phyloP scores from a whole-genome alignment of 2,113 vertebrate species.

The Speoplatyrhinus poulsoni region DNA sequence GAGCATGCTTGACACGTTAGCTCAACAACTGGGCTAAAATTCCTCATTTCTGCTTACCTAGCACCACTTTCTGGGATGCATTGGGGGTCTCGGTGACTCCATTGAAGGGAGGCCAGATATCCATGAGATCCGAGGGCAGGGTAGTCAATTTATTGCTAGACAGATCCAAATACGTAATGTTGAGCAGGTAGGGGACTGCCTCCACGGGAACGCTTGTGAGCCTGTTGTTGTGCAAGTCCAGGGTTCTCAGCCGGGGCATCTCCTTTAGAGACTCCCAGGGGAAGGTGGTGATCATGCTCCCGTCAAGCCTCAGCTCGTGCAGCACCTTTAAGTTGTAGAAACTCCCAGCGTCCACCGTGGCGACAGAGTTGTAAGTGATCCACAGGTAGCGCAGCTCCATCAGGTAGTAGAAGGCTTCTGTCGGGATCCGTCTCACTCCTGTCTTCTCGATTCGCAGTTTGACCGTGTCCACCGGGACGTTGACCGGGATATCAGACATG shows the following conservation, averaged over 20 bases:
- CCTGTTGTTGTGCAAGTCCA: constrained; percentile 94
- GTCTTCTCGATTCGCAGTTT: constrained; percentile 96
- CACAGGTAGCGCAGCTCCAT: constrained; percentile 89
- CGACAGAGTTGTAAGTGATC: constrained; percentile 90
- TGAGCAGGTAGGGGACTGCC: constrained; percentile 80
- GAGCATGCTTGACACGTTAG: no score
- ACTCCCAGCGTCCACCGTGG: constrained; percentile 82
- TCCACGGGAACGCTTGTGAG: constrained; percentile 79
- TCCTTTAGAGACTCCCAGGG: constrained; percentile 92
- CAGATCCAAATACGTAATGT: constrained; percentile 90
- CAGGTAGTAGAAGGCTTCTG: constrained; percentile 95
- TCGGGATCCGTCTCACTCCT: constrained; percentile 79
- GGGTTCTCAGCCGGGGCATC: constrained; percentile 84
- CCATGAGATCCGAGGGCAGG: constrained; percentile 88
- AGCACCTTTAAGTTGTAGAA: constrained; percentile 95
- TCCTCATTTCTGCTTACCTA: constrained; percentile 77
- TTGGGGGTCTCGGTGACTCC: constrained; percentile 56
- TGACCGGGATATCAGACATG: constrained; percentile 90
- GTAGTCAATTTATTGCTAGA: constrained; percentile 94
- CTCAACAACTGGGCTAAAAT: no score
- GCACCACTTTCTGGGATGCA: constrained; percentile 78
- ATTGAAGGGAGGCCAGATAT: constrained; percentile 89
- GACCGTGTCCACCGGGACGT: constrained; percentile 87
- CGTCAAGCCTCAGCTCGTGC: constrained; percentile 90
- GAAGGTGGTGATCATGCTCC: constrained; percentile 87